Conservation (phyloP, 2,113 vertebrate genomes). For the Gopherus flavomarginatus region DNA sequence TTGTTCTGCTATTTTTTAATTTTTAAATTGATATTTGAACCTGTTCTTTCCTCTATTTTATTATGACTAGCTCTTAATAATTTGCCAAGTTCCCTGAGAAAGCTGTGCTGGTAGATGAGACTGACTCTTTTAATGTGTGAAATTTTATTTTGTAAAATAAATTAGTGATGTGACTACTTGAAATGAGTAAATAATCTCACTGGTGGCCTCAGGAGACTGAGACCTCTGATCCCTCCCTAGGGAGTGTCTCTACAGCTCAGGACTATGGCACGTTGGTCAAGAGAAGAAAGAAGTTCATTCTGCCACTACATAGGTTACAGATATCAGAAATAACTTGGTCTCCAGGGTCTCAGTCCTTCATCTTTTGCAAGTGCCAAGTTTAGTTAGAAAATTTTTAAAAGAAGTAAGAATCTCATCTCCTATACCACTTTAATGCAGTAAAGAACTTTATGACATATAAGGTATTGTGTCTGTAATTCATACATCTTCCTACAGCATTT, state of each 20-base stretch:
- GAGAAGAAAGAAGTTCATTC: not conserved
- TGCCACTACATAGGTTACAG: not conserved
- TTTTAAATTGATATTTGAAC: not conserved
- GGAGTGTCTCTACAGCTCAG: not conserved
- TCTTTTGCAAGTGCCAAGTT: not conserved
- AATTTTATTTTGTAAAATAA: slow-evolving; percentile 8
- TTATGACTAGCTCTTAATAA: not conserved
- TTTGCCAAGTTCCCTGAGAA: not conserved
- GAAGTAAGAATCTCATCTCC: not conserved
- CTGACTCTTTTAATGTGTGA: not conserved
- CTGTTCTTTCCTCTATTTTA: not conserved
- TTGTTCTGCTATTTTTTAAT: not conserved
- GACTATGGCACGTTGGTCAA: not conserved
- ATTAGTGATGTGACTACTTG: not conserved
- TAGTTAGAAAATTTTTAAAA: not conserved
- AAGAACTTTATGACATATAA: not conserved
- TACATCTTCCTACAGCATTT: not conserved
- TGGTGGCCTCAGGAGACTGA: not conserved
- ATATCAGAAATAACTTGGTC: not conserved
- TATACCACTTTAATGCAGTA: not conserved
- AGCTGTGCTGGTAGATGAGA: not conserved
- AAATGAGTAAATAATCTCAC: not conserved
- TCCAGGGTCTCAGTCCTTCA: not conserved
- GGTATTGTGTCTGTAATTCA: not conserved
- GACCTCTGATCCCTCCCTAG: not conserved